phyloP scores from a whole-genome alignment of 2,113 vertebrate species.

The Nicator chloris region DNA sequence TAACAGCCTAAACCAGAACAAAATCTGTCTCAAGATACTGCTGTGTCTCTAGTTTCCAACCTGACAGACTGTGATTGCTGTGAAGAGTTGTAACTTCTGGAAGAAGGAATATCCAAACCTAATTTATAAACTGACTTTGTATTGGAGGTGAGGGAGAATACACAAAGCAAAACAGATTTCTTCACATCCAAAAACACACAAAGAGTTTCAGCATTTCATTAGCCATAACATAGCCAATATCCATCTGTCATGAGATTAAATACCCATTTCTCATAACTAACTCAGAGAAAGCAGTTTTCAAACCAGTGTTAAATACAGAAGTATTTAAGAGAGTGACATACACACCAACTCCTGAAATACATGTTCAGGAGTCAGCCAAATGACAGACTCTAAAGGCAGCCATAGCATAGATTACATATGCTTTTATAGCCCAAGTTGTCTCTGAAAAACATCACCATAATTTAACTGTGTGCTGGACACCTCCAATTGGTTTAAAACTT shows the following conservation, averaged over 20 bases:
- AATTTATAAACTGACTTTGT: background rate
- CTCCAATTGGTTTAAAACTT: background rate
- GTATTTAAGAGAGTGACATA: background rate
- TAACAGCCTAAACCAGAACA: background rate
- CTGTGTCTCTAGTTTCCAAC: background rate
- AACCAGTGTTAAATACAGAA: background rate
- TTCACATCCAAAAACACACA: background rate
- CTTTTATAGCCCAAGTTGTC: background rate
- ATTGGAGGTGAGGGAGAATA: background rate
- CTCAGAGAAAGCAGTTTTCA: background rate
- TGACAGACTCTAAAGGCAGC: background rate
- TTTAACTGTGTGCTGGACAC: background rate
- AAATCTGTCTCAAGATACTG: background rate
- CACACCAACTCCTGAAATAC: background rate
- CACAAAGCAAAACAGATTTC: background rate
- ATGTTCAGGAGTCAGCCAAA: background rate
- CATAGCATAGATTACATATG: accelerated
- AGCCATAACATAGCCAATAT: background rate
- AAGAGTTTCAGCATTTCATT: background rate
- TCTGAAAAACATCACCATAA: background rate
- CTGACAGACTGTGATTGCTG: background rate
- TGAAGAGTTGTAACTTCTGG: background rate
- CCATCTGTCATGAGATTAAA: background rate
- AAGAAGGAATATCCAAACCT: background rate
- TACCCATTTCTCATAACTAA: background rate